Conservation (phyloP, 2,113 vertebrate species). For the Tetraodon nigroviridis region DNA sequence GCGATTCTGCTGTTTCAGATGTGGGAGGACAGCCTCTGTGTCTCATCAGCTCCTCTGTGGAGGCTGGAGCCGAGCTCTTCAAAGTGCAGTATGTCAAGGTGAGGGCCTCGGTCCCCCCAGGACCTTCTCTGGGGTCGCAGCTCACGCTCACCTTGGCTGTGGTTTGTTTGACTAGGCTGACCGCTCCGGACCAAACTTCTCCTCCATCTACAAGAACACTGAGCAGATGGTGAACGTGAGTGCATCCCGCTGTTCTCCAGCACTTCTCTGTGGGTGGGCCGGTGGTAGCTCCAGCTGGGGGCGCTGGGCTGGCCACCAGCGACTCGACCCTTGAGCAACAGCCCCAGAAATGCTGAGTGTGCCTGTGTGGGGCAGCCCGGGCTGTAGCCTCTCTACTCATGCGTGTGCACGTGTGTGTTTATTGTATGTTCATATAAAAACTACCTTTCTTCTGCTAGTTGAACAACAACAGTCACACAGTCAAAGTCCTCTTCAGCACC, state of each 20-base stretch:
- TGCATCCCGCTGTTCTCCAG: not conserved
- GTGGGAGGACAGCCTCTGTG: constrained; percentile 76
- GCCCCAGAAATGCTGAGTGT: too few species aligned
- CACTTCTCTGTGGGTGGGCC: too few species aligned
- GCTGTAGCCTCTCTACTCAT: too few species aligned
- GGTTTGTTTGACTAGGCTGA: constrained; percentile 74
- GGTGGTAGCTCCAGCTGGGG: too few species aligned
- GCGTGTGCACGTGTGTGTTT: not conserved
- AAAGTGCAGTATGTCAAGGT: constrained; percentile 85
- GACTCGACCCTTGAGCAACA: too few species aligned
- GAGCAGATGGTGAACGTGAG: constrained; percentile 85
- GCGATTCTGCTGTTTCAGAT: constrained; percentile 65
- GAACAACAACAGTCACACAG: too few species aligned
- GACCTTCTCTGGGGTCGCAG: not conserved
- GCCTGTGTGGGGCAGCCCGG: too few species aligned
- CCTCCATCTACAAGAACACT: constrained; percentile 76
- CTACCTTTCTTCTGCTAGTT: too few species aligned
- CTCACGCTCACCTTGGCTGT: not conserved
- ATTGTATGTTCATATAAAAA: not conserved
- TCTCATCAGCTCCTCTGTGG: constrained; percentile 82
- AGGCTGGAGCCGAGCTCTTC: constrained; percentile 82
- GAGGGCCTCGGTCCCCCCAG: constrained; percentile 1
- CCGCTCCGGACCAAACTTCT: constrained; percentile 81
- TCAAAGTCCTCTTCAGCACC: too few species aligned
- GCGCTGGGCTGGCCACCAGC: too few species aligned